Base-by-base conservation (phyloP, 2,888 invertebrate species). In the Mesopsocus fuscifrons region DNA sequence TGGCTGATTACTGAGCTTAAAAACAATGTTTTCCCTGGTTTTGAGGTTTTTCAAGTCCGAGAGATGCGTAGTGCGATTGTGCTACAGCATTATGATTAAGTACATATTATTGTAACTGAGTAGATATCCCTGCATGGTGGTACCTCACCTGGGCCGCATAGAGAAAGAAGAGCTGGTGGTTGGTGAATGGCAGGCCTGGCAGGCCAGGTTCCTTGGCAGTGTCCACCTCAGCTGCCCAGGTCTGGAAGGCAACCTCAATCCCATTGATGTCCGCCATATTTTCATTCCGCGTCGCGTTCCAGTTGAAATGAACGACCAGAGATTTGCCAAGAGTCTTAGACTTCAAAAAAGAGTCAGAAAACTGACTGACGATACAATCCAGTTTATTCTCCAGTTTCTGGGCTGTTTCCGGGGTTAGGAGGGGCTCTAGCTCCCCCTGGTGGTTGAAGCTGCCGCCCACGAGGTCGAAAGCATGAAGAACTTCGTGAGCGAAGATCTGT, bases 201-300 rank as follows among this genome's bases (percentile, higher is more conserved):
- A 68, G 54, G 44, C 56, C 56, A 40, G 57, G 59, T 49, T 59
- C 61, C 42, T 53, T 55, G 23, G 55, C 56, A 40, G 54, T 56
- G 41, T 50, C 49, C 15, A 46, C 48, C 8, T 59, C 48, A 5
- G 52, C 54, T 42, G 58, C 52, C 64, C 64, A 65, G 5, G 67
- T 61, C 45, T 62, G 60, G 50, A 62, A 62, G 22, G 67, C 61
- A 42, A 65, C 60, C 49, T 64, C 61, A 43, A 66, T 53, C 13
- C 65, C 67, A 8, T 63, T 64, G 41, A 67, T 62, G 48, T 68
- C 67, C 2, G 67, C 67, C 49, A 67, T 58, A 49, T 67, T 67
- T 50, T 68, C 68, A 49, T 67, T 67, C 44, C 62, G 54, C 8
- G 67, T 68, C 41, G 63, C 58, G 49, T 65, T 66, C 57, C 66